Conservation (phyloP, 2,113 vertebrate genomes). For the Gymnocephalus cernua region DNA sequence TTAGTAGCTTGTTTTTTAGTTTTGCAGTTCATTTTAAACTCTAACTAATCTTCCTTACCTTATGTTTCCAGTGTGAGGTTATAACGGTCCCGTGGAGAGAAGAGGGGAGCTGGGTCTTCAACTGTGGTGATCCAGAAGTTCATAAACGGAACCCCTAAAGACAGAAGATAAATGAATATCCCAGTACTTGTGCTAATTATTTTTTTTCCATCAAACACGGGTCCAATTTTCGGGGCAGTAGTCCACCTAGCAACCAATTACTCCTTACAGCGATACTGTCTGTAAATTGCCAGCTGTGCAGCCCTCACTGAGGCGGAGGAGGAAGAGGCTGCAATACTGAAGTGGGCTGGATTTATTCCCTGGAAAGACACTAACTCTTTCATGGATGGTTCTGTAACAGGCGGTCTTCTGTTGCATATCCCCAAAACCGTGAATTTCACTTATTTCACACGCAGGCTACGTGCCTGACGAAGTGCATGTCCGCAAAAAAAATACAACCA, state of each 20-base stretch:
- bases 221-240: constrained; percentile 24
- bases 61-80: constrained; percentile 47
- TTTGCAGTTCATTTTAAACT: neutral
- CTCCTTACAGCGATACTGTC: constrained; percentile 40
- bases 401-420: constrained; percentile 45
- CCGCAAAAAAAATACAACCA: constrained; percentile 3
- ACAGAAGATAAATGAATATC: neutral
- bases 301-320: constrained; percentile 33
- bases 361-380: constrained; percentile 82
- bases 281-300: constrained; percentile 81
- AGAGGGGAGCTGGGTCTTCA: neutral
- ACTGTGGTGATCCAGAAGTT: neutral
- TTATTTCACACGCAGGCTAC: constrained; percentile 8
- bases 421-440: constrained; percentile 23
- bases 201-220: constrained; percentile 13
- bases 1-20: neutral
- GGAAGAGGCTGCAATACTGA: constrained; percentile 14
- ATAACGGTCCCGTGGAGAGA: constrained; percentile 61
- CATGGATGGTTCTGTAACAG: constrained; percentile 70
- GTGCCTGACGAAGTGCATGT: constrained; percentile 8
- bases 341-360: constrained; percentile 76
- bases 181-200: constrained; percentile 16
- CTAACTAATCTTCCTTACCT: constrained; percentile 48
- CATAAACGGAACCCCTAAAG: neutral
- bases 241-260: constrained; percentile 55